These are phyloP conservation scores for Lagorchestes hirsutus DNA, from an alignment of 2,797 vertebrate species.

Conservation along the genomic window DNA sequence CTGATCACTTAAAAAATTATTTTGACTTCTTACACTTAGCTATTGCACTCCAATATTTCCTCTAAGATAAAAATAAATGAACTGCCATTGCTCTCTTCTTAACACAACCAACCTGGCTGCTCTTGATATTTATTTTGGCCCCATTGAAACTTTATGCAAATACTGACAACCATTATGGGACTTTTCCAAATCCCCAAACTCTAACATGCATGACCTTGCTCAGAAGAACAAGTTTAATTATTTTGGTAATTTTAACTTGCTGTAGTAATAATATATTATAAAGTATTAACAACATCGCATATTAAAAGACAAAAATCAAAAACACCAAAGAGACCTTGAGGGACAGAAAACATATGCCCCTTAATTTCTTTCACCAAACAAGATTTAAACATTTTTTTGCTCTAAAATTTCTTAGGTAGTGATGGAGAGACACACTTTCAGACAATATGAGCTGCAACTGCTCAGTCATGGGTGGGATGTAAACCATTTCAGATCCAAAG, in stretches of 20 bases:
- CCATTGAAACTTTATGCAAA: background rate
- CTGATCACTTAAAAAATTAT: background rate
- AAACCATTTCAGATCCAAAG: slow-evolving; percentile 16
- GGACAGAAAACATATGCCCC: background rate
- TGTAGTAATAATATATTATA: background rate
- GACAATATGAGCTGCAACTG: background rate
- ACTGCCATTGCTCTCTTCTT: background rate
- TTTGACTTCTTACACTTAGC: background rate
- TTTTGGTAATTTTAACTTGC: background rate
- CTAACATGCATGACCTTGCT: background rate
- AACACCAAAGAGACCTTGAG: background rate
- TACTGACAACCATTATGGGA: background rate
- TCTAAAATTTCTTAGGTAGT: background rate
- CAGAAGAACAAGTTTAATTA: background rate
- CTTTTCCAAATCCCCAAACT: background rate
- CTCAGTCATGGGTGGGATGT: background rate
- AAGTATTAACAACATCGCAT: background rate
- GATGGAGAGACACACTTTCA: background rate
- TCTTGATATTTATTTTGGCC: background rate
- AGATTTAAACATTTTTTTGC: background rate
- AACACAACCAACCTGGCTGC: background rate
- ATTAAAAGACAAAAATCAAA: background rate
- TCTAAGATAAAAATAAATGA: background rate
- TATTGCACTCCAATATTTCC: background rate
- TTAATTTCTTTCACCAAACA: background rate